phyloP scores from a whole-genome alignment of 1,140 invertebrate genomes.

The Drosophila willistoni region DNA sequence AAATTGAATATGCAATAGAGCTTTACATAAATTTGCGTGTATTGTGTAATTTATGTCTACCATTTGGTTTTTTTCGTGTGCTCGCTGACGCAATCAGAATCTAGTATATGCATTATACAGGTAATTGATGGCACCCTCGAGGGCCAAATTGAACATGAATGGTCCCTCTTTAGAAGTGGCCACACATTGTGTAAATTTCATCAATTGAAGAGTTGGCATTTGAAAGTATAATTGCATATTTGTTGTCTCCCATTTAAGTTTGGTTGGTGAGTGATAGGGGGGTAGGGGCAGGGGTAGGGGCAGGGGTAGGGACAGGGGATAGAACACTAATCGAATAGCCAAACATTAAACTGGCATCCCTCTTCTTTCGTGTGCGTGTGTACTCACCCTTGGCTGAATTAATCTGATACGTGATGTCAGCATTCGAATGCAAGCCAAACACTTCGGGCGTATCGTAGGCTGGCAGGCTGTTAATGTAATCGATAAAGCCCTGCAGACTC shows the following conservation, averaged over 20 bases:
- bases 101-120: constrained; percentile 13
- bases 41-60: constrained; percentile 42
- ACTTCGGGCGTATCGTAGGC: constrained; percentile 96
- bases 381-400: constrained; percentile 93
- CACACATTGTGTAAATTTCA: not conserved
- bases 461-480: constrained; percentile 94
- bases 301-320: no score
- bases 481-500: constrained; percentile 91
- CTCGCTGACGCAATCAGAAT: constrained; percentile 36
- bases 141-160: constrained; percentile 1
- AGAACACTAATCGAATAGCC: not conserved
- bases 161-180: not conserved
- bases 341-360: not conserved
- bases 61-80: constrained; percentile 16
- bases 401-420: constrained; percentile 98
- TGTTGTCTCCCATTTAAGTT: not conserved
- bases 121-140: constrained; percentile 18
- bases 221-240: no score
- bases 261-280: not conserved
- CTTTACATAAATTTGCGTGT: constrained; percentile 40
- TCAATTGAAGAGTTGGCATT: not conserved
- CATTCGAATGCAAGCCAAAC: constrained; percentile 97
- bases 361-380: not conserved
- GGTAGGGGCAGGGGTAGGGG: no score
- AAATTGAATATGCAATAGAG: constrained; percentile 52